phyloP scores from a whole-genome alignment of 2,797 vertebrate species.

The Lagothrix lagotricha region DNA sequence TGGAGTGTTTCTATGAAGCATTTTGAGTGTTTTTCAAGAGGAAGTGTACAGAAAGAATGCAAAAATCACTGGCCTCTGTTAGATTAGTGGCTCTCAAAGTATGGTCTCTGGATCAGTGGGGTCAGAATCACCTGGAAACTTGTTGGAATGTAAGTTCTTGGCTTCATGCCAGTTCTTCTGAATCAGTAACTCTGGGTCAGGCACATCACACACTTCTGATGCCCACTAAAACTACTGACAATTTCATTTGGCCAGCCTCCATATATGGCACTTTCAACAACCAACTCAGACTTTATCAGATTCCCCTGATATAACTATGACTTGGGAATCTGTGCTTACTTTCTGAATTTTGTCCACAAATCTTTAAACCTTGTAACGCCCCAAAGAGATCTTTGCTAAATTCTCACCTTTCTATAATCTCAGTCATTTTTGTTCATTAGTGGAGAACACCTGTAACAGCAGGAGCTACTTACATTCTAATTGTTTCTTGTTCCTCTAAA shows the following conservation, averaged over 20 bases:
- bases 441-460: conserved; percentile 79
- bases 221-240: background rate
- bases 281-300: background rate
- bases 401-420: conserved; percentile 59
- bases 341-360: background rate
- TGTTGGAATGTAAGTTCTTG: background rate
- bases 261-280: background rate
- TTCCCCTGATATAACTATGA: background rate
- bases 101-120: too few relatives aligned
- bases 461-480: conserved; percentile 59
- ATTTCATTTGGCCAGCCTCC: background rate
- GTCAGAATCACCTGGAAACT: background rate
- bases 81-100: background rate
- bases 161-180: background rate
- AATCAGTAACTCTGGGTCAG: background rate
- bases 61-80: background rate
- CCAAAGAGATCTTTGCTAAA: conserved; percentile 69
- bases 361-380: conserved; percentile 58
- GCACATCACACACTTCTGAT: background rate
- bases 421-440: conserved; percentile 76
- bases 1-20: background rate
- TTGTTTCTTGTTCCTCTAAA: conserved; percentile 78
- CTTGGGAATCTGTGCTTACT: conserved; percentile 12
- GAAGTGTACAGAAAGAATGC: background rate
- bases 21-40: background rate